A percentile compares a stretch with the other conserved stretches of the same genome.
Evolutionary conservation across 2,113 vertebrate species (phyloP).

Genomic region (Actinemys pallida): DNA sequence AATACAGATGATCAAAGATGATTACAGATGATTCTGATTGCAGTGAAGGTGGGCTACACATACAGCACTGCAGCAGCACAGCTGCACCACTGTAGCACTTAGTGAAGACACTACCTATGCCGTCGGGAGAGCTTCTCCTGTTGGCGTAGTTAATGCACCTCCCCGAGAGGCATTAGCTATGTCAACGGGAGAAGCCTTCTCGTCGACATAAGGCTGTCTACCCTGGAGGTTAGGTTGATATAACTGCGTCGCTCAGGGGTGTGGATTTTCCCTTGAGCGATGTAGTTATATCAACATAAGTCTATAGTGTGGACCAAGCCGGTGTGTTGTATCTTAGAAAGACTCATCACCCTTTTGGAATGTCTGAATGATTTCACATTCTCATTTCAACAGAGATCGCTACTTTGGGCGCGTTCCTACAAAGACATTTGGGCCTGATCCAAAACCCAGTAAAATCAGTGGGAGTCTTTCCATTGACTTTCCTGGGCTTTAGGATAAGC

Average conservation of each 20-base stretch:
- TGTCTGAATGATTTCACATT: background rate
- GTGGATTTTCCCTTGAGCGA: background rate
- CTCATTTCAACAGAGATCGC: background rate
- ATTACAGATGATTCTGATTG: background rate
- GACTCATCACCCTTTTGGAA: background rate
- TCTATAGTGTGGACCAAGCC: too few relatives aligned
- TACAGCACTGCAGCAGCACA: background rate
- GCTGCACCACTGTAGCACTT: background rate
- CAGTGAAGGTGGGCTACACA: background rate
- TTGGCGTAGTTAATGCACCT: background rate
- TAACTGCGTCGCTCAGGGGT: background rate
- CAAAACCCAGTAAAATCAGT: background rate
- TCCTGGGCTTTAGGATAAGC: background rate
- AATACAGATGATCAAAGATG: background rate
- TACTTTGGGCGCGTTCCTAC: background rate
- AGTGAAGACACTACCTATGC: background rate
- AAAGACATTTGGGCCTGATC: background rate
- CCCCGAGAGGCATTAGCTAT: background rate
- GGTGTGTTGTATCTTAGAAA: background rate
- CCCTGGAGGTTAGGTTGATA: background rate
- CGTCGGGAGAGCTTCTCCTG: background rate
- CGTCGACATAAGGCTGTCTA: background rate
- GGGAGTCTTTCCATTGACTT: background rate
- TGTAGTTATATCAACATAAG: too few relatives aligned
- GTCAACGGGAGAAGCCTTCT: background rate